phyloP scores from a whole-genome alignment of 2,113 vertebrate species.

The Pygoscelis adeliae region DNA sequence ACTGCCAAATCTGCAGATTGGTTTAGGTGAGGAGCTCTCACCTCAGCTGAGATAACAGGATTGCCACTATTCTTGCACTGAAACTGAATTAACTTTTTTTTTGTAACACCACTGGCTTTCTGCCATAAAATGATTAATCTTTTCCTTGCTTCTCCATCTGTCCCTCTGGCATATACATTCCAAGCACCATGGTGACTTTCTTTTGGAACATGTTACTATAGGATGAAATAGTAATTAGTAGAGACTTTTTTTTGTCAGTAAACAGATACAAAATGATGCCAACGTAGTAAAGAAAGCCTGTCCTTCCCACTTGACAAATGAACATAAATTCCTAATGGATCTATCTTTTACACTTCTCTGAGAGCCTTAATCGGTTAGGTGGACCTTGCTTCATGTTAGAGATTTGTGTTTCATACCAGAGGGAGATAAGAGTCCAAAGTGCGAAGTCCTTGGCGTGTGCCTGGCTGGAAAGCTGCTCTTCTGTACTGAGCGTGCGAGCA shows the following conservation, averaged over 20 bases:
- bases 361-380: neutral
- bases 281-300: slow-evolving; percentile 34
- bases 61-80: neutral
- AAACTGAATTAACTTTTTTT: neutral
- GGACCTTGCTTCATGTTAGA: slow-evolving; percentile 17
- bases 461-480: neutral
- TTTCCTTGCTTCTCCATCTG: slow-evolving; percentile 64
- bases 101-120: neutral
- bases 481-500: neutral
- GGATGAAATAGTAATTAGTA: slow-evolving; percentile 38
- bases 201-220: slow-evolving; percentile 13
- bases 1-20: neutral
- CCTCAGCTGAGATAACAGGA: neutral
- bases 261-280: slow-evolving; percentile 51
- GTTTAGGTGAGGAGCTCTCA: neutral
- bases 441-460: neutral
- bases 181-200: slow-evolving; percentile 16
- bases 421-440: slow-evolving; percentile 48
- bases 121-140: slow-evolving; percentile 61
- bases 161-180: slow-evolving; percentile 25
- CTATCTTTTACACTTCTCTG: rapidly evolving
- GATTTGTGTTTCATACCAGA: neutral
- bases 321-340: neutral
- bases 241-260: slow-evolving; percentile 42
- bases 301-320: neutral